Conservation (phyloP, 2,888 invertebrate species). For the Dilophus febrilis region DNA sequence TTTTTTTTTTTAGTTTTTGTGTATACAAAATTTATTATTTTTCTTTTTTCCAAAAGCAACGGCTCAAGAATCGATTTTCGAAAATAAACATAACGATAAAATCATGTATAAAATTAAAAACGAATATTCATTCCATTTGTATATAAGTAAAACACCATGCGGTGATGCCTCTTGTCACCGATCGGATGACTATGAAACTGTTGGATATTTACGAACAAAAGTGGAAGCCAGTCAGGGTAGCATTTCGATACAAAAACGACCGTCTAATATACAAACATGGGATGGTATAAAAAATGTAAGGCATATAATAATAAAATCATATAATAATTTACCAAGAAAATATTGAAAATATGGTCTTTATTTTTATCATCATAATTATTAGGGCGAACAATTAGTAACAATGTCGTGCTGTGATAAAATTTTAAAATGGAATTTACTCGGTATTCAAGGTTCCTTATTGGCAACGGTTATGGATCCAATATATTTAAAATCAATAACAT, state of each 20-base stretch:
- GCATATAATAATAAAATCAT: constrained; percentile 9
- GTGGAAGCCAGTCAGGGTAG: constrained; percentile 95
- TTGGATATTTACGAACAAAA: constrained; percentile 85
- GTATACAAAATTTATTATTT: no score
- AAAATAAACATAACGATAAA: not conserved
- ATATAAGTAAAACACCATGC: constrained; percentile 94
- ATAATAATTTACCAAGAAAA: no score
- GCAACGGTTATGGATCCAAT: constrained; percentile 76
- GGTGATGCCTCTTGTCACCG: constrained; percentile 91
- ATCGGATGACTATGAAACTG: no score
- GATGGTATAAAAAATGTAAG: constrained; percentile 76
- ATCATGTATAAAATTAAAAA: constrained; percentile 44
- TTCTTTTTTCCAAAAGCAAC: constrained; percentile 1
- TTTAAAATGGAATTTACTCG: constrained; percentile 88
- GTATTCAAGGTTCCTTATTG: constrained; percentile 81
- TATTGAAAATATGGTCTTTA: no score
- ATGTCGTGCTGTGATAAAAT: constrained; percentile 98
- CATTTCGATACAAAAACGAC: constrained; percentile 69
- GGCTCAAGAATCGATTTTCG: constrained; percentile 7
- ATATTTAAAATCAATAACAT: constrained; percentile 72
- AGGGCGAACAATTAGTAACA: constrained; percentile 79
- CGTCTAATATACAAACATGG: constrained; percentile 74
- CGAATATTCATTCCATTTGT: constrained; percentile 75
- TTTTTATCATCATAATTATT: constrained; percentile 8
- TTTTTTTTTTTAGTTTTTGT: no score